A percentile compares a stretch with the other conserved stretches of the same genome.
Conservation (phyloP, 2,113 vertebrate species). For the Trinectes maculatus region DNA sequence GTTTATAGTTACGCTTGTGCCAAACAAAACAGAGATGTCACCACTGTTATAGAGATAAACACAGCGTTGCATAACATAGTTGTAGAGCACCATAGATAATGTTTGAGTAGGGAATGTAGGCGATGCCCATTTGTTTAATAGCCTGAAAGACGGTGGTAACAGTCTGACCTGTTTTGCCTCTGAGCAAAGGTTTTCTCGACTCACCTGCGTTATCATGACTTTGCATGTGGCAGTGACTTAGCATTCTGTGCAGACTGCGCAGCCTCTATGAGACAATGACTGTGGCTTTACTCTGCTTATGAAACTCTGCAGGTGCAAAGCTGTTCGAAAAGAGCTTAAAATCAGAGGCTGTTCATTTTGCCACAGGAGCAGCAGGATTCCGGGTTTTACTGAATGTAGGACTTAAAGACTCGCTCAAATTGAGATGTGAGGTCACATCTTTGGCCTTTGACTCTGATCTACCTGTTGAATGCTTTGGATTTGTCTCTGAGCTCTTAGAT, state of each 20-base stretch:
- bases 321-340: too few relatives aligned
- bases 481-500: too few relatives aligned
- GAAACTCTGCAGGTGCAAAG: too few relatives aligned
- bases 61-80: neutral
- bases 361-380: too few relatives aligned
- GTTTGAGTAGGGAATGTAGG: neutral
- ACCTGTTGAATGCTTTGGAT: too few relatives aligned
- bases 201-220: constrained; percentile 1
- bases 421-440: too few relatives aligned
- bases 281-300: too few relatives aligned
- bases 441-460: too few relatives aligned
- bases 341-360: too few relatives aligned
- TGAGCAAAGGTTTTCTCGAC: neutral
- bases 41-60: neutral
- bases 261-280: too few relatives aligned
- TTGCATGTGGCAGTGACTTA: constrained; percentile 8
- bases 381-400: too few relatives aligned
- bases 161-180: neutral
- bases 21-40: neutral
- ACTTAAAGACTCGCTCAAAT: too few relatives aligned
- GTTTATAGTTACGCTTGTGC: neutral
- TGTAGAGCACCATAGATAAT: neutral
- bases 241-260: neutral
- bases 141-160: neutral
- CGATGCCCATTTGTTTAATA: neutral